Base-by-base conservation (phyloP, 2,113 vertebrate genomes). In the Thalassoma bifasciatum region DNA sequence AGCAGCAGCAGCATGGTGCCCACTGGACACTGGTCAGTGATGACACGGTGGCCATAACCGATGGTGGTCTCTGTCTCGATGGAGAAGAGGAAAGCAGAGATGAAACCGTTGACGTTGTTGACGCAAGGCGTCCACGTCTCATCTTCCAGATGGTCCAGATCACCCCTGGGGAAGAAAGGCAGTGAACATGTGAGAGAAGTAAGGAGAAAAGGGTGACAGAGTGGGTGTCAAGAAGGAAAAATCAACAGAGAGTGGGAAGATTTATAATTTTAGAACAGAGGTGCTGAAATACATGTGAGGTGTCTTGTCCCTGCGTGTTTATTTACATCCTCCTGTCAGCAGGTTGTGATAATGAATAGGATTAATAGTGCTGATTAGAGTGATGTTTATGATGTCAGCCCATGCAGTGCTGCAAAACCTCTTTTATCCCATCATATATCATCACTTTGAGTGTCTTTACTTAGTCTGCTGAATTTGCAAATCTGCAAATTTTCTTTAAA, bases 21-120 rank as follows among this genome's bases (percentile, higher is more conserved):
- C 85, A 98, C 97, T 0, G 97, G 97, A 57, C 97, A 99, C 90
- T 96, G 94, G 93, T 99, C 97, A 0, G 97, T 98, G 92, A 99
- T 99, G 90, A 98, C 97, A 0, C 97, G 94, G 92, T 98, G 93
- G 17, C 97, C 97, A 13, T 99, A 99, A 69, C 97, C 97, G 3
- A 98, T 99, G 85, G 97, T 98, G 61, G 97, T 98, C 92, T 99
- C 97, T 0, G 97, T 98, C 93, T 98, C 97, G 61, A 98, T 99
- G 93, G 97, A 98, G 92, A 99, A 98, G 54, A 99, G 96, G 92
- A 98, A 98, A 44, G 97, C 97, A 0, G 97, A 97, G 88, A 98
- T 96, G 80, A 99, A 99, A 72, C 96, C 94, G 10, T 98, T 98
- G 81, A 99, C 96, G 74, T 99, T 99, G 93, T 97, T 96, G 87